phyloP scores from a whole-genome alignment of 2,113 vertebrate genomes.

The Zeus faber region DNA sequence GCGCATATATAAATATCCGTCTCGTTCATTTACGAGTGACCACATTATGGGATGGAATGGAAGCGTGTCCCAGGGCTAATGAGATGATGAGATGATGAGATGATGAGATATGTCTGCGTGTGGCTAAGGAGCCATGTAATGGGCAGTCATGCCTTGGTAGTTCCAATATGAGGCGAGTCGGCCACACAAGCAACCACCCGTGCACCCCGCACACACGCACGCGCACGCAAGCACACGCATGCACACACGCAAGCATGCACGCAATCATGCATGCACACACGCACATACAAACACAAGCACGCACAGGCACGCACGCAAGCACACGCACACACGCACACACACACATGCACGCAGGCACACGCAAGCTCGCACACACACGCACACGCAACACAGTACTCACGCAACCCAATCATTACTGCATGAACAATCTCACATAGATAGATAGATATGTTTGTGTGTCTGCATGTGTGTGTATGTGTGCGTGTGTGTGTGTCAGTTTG shows the following conservation, averaged over 20 bases:
- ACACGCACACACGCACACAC: background rate
- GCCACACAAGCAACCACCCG: background rate
- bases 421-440: background rate
- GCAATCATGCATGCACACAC: background rate
- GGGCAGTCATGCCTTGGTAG: slow-evolving; percentile 29
- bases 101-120: slow-evolving; percentile 27
- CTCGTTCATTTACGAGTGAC: slow-evolving; percentile 20
- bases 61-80: too few relatives aligned
- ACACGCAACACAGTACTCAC: too few relatives aligned
- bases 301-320: background rate
- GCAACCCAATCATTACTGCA: too few relatives aligned
- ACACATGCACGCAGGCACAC: too few relatives aligned
- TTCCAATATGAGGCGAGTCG: slow-evolving; percentile 21
- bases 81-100: too few relatives aligned
- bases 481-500: background rate
- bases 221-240: background rate
- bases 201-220: background rate
- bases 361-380: too few relatives aligned
- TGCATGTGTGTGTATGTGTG: too few relatives aligned
- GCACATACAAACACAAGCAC: background rate
- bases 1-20: slow-evolving; percentile 13
- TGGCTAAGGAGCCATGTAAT: slow-evolving; percentile 46
- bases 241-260: background rate
- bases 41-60: slow-evolving; percentile 12
- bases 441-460: background rate